phyloP scores from a whole-genome alignment of 2,797 vertebrate genomes.

The Cyclopterus lumpus region DNA sequence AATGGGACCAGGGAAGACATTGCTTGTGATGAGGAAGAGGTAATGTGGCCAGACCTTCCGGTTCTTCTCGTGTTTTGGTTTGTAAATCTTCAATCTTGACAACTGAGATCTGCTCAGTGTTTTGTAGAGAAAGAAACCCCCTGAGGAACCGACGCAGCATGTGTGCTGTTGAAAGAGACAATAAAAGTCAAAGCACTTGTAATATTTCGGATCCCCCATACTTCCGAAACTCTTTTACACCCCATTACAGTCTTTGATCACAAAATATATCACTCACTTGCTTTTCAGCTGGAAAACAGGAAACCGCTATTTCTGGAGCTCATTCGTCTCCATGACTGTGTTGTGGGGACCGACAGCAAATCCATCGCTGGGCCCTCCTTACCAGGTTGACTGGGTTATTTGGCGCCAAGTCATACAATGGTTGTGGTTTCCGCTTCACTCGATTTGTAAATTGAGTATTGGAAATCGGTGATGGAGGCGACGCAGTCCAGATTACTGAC shows the following conservation, averaged over 20 bases:
- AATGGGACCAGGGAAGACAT: background rate
- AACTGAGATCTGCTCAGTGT: background rate
- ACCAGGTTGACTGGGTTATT: constrained; percentile 16
- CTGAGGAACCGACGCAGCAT: background rate
- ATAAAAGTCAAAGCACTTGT: background rate
- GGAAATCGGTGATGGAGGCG: constrained; percentile 47
- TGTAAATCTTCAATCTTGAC: background rate
- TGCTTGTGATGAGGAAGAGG: too few relatives aligned
- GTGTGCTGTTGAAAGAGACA: background rate
- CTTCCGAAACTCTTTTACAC: background rate
- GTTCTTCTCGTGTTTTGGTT: background rate
- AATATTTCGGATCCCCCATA: background rate
- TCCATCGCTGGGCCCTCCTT: constrained; percentile 1
- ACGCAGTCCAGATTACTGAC: constrained; percentile 12
- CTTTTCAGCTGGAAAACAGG: constrained; percentile 45
- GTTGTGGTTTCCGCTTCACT: constrained; percentile 38
- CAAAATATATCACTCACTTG: constrained; percentile 5
- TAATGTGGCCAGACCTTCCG: background rate
- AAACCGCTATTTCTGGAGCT: constrained; percentile 45
- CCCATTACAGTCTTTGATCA: background rate
- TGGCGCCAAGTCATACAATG: constrained; percentile 32
- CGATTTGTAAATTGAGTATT: constrained; percentile 36
- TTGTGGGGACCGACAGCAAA: constrained; percentile 19
- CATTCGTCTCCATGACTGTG: constrained; percentile 44
- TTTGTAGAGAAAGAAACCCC: background rate